Evolutionary conservation across 2,797 vertebrate species (phyloP), one percentile per base, ranked within the genome.

Genomic region (Pseudochirops corinnae): DNA sequence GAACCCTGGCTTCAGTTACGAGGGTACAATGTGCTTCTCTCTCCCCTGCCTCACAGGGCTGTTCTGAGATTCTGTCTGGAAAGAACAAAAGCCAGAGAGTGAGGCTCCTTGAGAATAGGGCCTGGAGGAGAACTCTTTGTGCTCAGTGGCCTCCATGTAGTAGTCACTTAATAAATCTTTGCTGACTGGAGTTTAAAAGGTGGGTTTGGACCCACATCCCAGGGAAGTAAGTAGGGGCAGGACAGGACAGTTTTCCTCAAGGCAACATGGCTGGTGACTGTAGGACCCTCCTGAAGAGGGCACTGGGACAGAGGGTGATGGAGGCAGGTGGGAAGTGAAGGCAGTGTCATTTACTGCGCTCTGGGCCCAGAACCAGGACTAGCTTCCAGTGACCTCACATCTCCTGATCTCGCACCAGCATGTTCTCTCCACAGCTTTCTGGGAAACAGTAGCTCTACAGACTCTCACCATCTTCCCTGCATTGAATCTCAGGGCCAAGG

Each of bases 11-110:
- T 9, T 82, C 14, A 26, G 18, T 46, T 18, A n/a, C 7, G 2
- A 24, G n/a, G 33, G 16, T 21, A 74, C 2, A 6, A 9, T 74
- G n/a, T 39, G 1, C 67, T 21, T 74, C n/a, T 74, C n/a, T 74
- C n/a, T n/a, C 67, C 33, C n/a, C n/a, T 39, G n/a, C 33, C 2
- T 39, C 67, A 18, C 33, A 74, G 18, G 11, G n/a, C 14, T 18
- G 5, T 74, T 39, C 67, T n/a, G 93, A 52, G 90, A 94, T 16
- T 56, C 57, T 12, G 55, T 62, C 93, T 82, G 94, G 56, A 95
- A 92, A 56, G 93, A 92, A 33, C 0, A 55, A 90, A 93, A 55
- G 74, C 39, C 11, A 90, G 55, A 93, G 57, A 60, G 91, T 18
- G 55, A 96, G 57, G 26, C 33, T 94, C 82, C 92, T 53, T 24